Evolutionary conservation across 2,797 vertebrate genomes (phyloP), one percentile per base, ranked within the genome.

Genomic region (Anguilla megastoma): DNA sequence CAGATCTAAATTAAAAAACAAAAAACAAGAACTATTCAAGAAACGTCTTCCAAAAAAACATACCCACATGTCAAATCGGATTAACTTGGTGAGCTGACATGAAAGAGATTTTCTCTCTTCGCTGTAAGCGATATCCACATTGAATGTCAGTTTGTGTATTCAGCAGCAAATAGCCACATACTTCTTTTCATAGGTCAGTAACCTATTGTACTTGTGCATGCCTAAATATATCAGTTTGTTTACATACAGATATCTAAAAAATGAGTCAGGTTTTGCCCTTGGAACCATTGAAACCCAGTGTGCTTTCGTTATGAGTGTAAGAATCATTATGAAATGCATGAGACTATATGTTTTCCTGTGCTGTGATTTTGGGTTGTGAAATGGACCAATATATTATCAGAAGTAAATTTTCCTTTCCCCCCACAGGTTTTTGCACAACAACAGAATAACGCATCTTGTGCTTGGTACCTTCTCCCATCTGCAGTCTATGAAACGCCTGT

Each of bases 371-470:
- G 16, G 45, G 16, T 82, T 82, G 79, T 50, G 41, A 82, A 82
- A 82, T 82, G 1, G 2, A 12, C 79, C 79, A 48, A 69, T 69
- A 16, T 4, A 63, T 12, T 60, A 60, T 21, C 4, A 2, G 36
- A 45, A 21, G 21, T 82, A n/a, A 50, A 50, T n/a, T 82, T 10
- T 21, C 6, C 16, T 82, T 50, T 82, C 16, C 41, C 3, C 91
- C 91, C 71, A 91, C 94, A 99, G 99, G 92, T 99, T 99, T 96
- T 96, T 99, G 89, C 99, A 99, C 95, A 99, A 99, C 95, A 99
- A 99, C 95, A 96, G 97, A 92, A 98, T 99, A 91, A 96, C 97
- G 88, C 97, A 99, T 87, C 96, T 99, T 6, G 95, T 97, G 90
- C 97, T 97, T 0, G 98, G 98, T 91, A 99, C 98, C 0, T 99